Conservation (phyloP, 2,797 vertebrate species). For the Fundulus diaphanus region DNA sequence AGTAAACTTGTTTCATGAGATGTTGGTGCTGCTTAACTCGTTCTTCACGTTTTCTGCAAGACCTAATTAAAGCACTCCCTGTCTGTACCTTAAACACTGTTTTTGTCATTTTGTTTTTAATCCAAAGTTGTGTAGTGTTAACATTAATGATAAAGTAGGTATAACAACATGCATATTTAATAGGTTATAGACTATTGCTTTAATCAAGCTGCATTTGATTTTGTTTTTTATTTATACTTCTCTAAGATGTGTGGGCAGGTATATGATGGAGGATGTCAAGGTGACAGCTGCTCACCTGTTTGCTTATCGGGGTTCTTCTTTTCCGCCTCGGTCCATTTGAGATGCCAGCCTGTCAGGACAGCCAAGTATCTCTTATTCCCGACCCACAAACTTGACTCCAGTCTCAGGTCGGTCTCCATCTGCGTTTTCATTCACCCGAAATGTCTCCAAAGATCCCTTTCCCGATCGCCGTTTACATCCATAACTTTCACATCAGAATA, state of each 20-base stretch:
- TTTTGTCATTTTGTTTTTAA: background rate
- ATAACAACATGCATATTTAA: background rate
- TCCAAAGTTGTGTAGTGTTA: background rate
- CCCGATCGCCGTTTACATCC: constrained; percentile 15
- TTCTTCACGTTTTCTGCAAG: constrained; percentile 58
- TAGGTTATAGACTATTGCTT: background rate
- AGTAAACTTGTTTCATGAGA: constrained; percentile 43
- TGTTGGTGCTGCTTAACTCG: constrained; percentile 69
- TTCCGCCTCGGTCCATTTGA: constrained; percentile 82
- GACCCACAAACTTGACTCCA: constrained; percentile 83
- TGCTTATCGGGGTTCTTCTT: constrained; percentile 78
- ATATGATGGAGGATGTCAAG: background rate
- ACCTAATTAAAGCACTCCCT: constrained; percentile 8
- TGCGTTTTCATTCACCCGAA: constrained; percentile 10
- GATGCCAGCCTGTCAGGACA: constrained; percentile 78
- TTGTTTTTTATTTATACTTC: background rate
- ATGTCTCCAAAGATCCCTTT: constrained; percentile 9
- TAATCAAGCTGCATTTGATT: background rate
- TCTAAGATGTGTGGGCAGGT: background rate
- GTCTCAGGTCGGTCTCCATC: constrained; percentile 73
- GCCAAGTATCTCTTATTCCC: constrained; percentile 76
- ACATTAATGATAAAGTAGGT: background rate
- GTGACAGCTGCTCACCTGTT: constrained; percentile 71
- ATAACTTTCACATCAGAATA: constrained; percentile 4
- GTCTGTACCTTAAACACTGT: background rate